Percentiles rank a stretch among this genome's conserved stretches.
Evolutionary conservation across 2,888 invertebrate genomes (phyloP).

Genomic region (Drosophila incognita): DNA sequence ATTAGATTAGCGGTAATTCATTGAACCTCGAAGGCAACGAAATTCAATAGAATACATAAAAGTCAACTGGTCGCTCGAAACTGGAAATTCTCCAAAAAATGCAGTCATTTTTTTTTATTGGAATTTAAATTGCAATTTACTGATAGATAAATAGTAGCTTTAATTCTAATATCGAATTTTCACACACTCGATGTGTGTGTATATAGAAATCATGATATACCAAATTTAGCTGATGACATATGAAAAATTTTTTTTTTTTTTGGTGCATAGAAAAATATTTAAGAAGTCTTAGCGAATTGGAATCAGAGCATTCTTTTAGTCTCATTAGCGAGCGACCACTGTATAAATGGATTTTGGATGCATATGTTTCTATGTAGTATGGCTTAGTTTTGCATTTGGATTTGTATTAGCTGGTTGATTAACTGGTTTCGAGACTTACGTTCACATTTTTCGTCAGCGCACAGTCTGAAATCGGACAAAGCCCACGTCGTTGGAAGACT

Average conservation of each 20-base stretch:
- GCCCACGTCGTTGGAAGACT: conserved; percentile 68
- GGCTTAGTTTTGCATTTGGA: neutral
- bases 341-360: neutral
- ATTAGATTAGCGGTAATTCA: conserved; percentile 26
- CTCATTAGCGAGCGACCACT: neutral
- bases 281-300: neutral
- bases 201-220: neutral
- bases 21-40: neutral
- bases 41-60: neutral
- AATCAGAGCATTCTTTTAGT: neutral
- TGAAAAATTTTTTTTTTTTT: neutral
- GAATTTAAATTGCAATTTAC: neutral
- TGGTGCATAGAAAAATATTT: neutral
- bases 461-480: conserved; percentile 89
- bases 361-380: neutral
- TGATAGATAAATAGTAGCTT: neutral
- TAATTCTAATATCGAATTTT: conserved; percentile 1
- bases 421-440: conserved; percentile 85
- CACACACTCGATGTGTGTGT: too few species aligned
- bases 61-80: neutral
- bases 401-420: neutral
- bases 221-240: neutral
- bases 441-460: conserved; percentile 90
- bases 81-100: neutral
- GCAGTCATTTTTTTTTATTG: neutral